Conservation (phyloP, 2,888 invertebrate species). For the Eupithecia vulgata region DNA sequence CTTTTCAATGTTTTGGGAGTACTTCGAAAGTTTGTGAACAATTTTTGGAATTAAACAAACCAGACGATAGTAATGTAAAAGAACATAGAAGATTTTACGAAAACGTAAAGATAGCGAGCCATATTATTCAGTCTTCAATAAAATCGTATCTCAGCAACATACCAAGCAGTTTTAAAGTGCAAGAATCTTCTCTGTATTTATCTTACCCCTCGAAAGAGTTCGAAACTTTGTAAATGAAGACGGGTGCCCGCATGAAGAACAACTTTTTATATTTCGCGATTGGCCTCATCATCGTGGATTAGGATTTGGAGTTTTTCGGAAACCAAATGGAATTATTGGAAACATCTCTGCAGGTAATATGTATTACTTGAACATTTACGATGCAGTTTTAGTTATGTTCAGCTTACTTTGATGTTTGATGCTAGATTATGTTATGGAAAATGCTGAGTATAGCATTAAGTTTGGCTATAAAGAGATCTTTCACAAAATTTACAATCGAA, state of each 20-base stretch:
- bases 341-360: not conserved
- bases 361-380: not conserved
- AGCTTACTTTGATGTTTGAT: not conserved
- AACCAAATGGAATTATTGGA: slow-evolving; percentile 9
- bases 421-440: not conserved
- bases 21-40: not conserved
- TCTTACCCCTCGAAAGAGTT: slow-evolving; percentile 67
- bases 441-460: not conserved
- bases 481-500: not conserved
- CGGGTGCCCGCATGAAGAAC: slow-evolving; percentile 72
- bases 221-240: slow-evolving; percentile 60
- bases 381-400: not conserved
- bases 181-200: slow-evolving; percentile 60
- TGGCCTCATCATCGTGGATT: slow-evolving; percentile 53
- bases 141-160: slow-evolving; percentile 24
- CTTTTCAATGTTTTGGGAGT: slow-evolving; percentile 6
- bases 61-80: not conserved
- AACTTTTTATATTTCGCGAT: slow-evolving; percentile 73
- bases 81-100: not conserved
- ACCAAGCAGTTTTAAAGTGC: slow-evolving; percentile 37
- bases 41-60: not conserved
- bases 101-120: not conserved
- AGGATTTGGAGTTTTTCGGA: slow-evolving; percentile 41
- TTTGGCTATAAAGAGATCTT: not conserved
- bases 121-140: not conserved